Conservation (phyloP, 2,113 vertebrate species). For the Axis porcinus region DNA sequence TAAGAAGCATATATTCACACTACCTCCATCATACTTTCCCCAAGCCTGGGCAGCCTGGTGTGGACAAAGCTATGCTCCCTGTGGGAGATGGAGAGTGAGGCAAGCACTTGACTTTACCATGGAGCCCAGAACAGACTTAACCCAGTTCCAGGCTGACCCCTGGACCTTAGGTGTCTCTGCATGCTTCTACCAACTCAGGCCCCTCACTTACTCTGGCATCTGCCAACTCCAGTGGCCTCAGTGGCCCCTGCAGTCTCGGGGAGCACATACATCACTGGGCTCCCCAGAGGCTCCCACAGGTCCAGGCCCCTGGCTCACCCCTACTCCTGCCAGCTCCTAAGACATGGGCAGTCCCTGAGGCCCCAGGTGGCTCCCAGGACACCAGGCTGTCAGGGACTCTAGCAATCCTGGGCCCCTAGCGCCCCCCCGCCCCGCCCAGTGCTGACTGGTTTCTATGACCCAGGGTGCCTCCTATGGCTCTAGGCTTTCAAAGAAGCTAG, state of each 20-base stretch:
- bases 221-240: neutral
- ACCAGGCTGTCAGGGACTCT: neutral
- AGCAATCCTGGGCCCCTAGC: neutral
- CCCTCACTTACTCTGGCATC: no score
- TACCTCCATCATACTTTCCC: neutral
- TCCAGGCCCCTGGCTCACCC: neutral
- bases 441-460: no score
- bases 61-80: no score
- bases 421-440: rapidly evolving
- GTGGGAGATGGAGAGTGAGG: neutral
- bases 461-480: neutral
- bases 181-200: neutral
- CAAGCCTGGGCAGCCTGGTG: neutral
- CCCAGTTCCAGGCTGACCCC: neutral
- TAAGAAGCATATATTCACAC: neutral
- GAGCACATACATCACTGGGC: neutral
- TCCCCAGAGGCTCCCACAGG: neutral
- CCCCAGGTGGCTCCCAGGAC: neutral
- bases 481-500: no score
- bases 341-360: neutral
- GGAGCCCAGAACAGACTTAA: neutral
- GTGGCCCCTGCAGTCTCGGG: neutral
- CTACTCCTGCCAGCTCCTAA: neutral
- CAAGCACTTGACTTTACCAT: neutral
- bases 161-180: no score